Base-by-base conservation (phyloP, 2,797 vertebrate genomes). In the Nannoperca obscura region DNA sequence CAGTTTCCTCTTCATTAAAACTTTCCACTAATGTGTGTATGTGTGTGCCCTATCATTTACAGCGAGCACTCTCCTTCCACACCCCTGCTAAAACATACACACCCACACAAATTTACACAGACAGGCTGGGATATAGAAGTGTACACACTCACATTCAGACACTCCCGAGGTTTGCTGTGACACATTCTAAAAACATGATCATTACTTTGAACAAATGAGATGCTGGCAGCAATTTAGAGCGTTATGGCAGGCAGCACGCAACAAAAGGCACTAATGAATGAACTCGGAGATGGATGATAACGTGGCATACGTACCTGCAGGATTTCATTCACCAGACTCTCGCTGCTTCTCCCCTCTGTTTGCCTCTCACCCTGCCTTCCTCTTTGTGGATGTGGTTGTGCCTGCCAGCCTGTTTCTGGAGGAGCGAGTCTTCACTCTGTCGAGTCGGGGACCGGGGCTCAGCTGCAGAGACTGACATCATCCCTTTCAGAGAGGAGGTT, bases 401-500 rank as follows among this genome's bases (percentile, higher is more conserved):
- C 42, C 72, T 81, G 78, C 81, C 85, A 53, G 81, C 77, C 68
- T 74, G 67, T 70, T 91, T 91, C 85, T 91, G 88, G 86, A 90
- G 89, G 88, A 90, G 84, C 82, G 86, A 89, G 89, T 93, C 90
- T 91, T 91, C 91, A 85, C 83, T 89, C 84, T 82, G 85, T 92
- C 87, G 89, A 93, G 91, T 89, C 89, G 86, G 89, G 90, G 91
- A 94, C 83, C 87, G 67, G 89, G 92, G 93, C 95, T 95, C 94
- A 95, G 94, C 94, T 95, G 95, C 95, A 95, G 94, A 95, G 94
- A 95, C 95, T 96, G 95, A 96, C 95, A 96, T 96, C 95, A 96
- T 95, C 95, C 89, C 92, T 94, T 94, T 94, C 93, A 93, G 93
- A 93, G 93, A 94, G 92, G 92, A 95, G 94, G 94, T 95, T 95